Conservation (phyloP, 2,797 vertebrate species). For the Leptoclinus maculatus region DNA sequence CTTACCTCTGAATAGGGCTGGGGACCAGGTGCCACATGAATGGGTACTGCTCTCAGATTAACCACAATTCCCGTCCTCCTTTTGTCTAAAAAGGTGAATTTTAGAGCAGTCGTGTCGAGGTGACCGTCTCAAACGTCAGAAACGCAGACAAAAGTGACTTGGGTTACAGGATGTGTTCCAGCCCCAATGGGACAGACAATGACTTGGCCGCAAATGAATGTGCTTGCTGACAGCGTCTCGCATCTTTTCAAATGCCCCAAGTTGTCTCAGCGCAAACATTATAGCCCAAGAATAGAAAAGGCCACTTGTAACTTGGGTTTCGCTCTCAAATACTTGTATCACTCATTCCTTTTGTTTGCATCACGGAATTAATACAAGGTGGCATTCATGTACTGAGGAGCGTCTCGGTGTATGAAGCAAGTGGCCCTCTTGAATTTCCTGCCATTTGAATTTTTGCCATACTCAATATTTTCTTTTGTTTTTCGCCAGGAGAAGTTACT, state of each 20-base stretch:
- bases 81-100: conserved; percentile 81
- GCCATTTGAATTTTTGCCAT: conserved; percentile 3
- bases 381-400: conserved; percentile 28
- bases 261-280: conserved; percentile 75
- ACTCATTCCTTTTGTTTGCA: conserved; percentile 44
- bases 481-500: conserved; percentile 85
- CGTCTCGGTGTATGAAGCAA: not conserved
- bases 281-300: conserved; percentile 67
- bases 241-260: conserved; percentile 72
- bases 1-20: conserved; percentile 70
- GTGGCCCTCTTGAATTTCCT: conserved; percentile 12
- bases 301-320: conserved; percentile 63
- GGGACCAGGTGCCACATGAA: conserved; percentile 79
- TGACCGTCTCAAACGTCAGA: conserved; percentile 71
- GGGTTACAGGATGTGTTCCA: conserved; percentile 81
- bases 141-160: conserved; percentile 80
- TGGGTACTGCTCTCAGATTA: conserved; percentile 76
- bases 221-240: conserved; percentile 63
- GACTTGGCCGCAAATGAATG: conserved; percentile 74
- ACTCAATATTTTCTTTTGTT: conserved; percentile 35
- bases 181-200: conserved; percentile 75
- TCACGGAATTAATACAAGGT: conserved; percentile 26
- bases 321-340: conserved; percentile 52
- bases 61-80: conserved; percentile 71
- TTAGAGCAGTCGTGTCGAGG: conserved; percentile 76